Evolutionary conservation across 2,797 vertebrate genomes (phyloP), one percentile per base, ranked within the genome.

Genomic region (Sebastes ruberrimus): DNA sequence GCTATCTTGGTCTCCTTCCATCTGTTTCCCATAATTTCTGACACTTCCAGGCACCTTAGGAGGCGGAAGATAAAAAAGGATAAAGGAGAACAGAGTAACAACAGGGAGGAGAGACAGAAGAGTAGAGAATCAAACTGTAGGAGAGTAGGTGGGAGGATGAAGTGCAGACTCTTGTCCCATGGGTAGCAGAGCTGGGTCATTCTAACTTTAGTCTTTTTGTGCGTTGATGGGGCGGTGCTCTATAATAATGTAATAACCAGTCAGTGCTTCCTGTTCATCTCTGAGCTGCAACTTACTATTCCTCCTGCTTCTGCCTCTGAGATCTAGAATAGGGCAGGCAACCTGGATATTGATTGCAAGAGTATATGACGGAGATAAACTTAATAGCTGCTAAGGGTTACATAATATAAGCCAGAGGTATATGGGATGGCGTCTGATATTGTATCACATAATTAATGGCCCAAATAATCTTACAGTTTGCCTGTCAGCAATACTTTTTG

Each of bases 141-240:
- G 33, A 78, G 61, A 82, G 83, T 73, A 68, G 71, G 86, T 81
- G 82, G 88, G 82, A 81, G 80, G 87, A 88, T 86, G 76, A 86
- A 86, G 69, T 84, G 56, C 68, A 81, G 74, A 76, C 66, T 81
- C 32, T 60, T 35, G 64, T 91, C 92, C 80, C 89, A 74, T 56
- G 85, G 78, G 91, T n/a, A 64, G 60, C 53, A 70, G 49, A 88
- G 85, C 84, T 86, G 78, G 91, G 91, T 87, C 80, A 67, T 73
- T 89, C 90, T 91, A 93, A 93, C 86, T 93, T 92, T 92, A 94
- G 89, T 78, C 79, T 80, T 83, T 80, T 69, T 82, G 73, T 87
- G 84, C 10, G 35, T 27, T 53, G 30, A 9, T 70, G 9, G 63
- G 81, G 71, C 13, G 74, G 46, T 84, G 87, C 80, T 62, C 75